phyloP scores from a whole-genome alignment of 2,113 vertebrate species.

The Rallus limicola region DNA sequence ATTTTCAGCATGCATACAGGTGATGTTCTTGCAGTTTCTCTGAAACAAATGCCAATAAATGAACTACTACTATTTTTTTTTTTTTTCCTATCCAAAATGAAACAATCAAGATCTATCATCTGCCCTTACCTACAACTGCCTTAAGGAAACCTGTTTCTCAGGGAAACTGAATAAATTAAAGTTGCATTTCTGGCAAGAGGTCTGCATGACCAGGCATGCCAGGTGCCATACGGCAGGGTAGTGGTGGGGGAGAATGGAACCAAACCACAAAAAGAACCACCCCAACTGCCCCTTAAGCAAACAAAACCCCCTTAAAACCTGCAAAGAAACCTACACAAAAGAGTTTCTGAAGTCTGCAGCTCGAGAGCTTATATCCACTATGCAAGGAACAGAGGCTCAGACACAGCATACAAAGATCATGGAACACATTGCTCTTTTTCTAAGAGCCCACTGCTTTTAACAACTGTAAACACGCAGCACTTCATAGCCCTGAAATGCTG shows the following conservation, averaged over 20 bases:
- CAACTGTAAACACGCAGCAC: not conserved
- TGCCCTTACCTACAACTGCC: not conserved
- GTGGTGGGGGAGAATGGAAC: not conserved
- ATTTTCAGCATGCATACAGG: not conserved
- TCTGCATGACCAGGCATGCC: not conserved
- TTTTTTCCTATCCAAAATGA: not conserved
- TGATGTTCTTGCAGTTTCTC: not conserved
- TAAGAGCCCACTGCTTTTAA: not conserved
- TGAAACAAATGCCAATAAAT: not conserved
- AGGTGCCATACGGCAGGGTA: not conserved
- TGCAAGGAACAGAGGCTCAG: not conserved
- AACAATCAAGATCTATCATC: not conserved
- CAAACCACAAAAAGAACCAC: not conserved
- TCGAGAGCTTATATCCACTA: not conserved
- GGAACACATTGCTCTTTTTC: not conserved
- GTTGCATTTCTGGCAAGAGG: not conserved
- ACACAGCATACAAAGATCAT: not conserved
- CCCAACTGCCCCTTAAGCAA: not conserved
- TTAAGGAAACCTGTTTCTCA: constrained; percentile 32
- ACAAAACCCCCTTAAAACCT: not conserved
- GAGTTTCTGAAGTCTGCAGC: not conserved
- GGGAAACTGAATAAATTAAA: constrained; percentile 19
- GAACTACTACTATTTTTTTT: not conserved
- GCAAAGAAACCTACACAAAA: not conserved
- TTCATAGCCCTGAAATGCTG: not conserved